Base-by-base conservation (phyloP, 2,888 invertebrate genomes). In the Schrankia costaestrigalis region DNA sequence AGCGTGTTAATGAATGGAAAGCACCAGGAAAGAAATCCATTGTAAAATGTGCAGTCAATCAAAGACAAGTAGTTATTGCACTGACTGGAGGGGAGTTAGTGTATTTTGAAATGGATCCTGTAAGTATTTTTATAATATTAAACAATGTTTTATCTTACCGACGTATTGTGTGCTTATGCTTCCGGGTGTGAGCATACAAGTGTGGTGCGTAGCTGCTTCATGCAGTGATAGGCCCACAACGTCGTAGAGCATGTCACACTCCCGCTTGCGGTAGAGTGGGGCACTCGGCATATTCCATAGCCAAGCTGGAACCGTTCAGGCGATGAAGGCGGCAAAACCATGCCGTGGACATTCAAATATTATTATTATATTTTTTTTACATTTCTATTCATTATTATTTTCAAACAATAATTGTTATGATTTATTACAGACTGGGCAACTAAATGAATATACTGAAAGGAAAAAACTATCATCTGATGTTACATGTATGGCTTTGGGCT, bases 71-170 rank as follows among this genome's bases (percentile, higher is more conserved):
- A 15, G 98, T 99, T 0, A 99, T 99, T 48, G 98, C 99, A 1
- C 87, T 99, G 26, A 96, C 97, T 19, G 99, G 98, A 2, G 97
- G 98, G 21, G 99, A 99, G 88, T 89, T 99, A 41, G 98, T 99
- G 24, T 99, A 99, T 87, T 99, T 99, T 77, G 99, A 99, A 90
- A 97, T 99, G 97, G 99, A 99, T 81, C 95, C 97, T 55, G 97
- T 98, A 91, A 93, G 95, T 76, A 35, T 17, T 3, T 3, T 24
- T 34, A 6, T 18, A 15, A 37, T 26, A 18, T 18, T 15, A 21
- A 19, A 23, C 17, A 26, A 24, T 11, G n/a, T n/a, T 21, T n/a
- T 4, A 13, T 10, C 8, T 23, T 35, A 46, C 56, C 81, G 84
- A 85, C 80, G 82, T 83, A 63, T 76, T 69, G 71, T 63, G 50